Conservation (phyloP, 2,888 invertebrate species). For the Eupithecia inturbata region DNA sequence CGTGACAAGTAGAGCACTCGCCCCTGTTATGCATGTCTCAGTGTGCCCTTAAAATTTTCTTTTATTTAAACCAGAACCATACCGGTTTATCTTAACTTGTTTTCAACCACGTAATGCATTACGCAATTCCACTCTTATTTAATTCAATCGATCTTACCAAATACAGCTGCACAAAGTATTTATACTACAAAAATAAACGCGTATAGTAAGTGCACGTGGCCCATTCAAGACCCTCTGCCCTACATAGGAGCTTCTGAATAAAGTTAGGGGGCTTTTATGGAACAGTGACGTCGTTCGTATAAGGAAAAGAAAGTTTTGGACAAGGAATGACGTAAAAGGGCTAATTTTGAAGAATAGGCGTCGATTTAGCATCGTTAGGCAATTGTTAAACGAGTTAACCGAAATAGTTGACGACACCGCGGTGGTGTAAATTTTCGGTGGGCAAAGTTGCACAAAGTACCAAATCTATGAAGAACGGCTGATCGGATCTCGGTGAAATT, state of each 20-base stretch:
- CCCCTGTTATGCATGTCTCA: not conserved
- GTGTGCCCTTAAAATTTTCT: not conserved
- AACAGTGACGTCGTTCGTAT: not conserved
- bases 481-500: too few relatives aligned
- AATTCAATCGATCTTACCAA: constrained; percentile 30
- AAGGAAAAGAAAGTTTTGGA: not conserved
- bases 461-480: too few relatives aligned
- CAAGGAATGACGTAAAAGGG: not conserved
- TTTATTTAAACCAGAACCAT: not conserved
- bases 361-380: not conserved
- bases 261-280: constrained; percentile 20
- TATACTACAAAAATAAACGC: constrained; percentile 36
- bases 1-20: not conserved
- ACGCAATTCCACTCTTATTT: constrained; percentile 24
- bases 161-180: constrained; percentile 25
- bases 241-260: constrained; percentile 41
- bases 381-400: not conserved
- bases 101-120: constrained; percentile 1
- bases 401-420: not conserved
- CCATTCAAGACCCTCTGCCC: constrained; percentile 37
- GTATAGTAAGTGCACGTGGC: constrained; percentile 38
- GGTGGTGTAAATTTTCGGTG: not conserved
- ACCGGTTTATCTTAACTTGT: not conserved
- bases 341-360: constrained; percentile 3
- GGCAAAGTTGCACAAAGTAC: not conserved